These are phyloP conservation scores for Dipodomys spectabilis DNA, from an alignment of 2,113 vertebrate species.

Conservation along the genomic window DNA sequence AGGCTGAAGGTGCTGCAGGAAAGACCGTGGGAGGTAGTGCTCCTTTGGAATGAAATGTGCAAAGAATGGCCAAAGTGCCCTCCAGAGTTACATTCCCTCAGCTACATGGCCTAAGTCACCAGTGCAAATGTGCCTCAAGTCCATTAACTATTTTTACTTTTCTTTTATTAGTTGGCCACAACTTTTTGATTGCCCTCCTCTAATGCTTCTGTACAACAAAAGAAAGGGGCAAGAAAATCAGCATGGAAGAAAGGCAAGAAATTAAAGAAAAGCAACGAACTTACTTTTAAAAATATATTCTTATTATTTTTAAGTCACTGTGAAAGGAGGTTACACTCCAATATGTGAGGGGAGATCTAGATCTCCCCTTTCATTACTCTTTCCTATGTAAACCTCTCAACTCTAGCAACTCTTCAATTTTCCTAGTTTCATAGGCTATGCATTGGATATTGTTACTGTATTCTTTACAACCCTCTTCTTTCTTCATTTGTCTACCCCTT, in stretches of 20 bases:
- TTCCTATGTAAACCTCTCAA: too few species aligned
- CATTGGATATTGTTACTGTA: too few species aligned
- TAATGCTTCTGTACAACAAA: background rate
- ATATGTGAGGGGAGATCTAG: too few species aligned
- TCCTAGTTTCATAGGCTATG: too few species aligned
- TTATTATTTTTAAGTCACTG: too few species aligned
- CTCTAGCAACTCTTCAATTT: too few species aligned
- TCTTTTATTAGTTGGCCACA: background rate
- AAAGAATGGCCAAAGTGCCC: background rate
- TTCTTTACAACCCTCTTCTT: too few species aligned
- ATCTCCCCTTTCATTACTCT: too few species aligned
- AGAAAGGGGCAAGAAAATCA: background rate
- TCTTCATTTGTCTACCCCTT: too few species aligned
- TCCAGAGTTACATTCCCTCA: background rate
- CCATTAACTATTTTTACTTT: background rate
- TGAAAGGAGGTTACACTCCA: too few species aligned
- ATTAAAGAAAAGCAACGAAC: background rate
- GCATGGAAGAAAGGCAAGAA: background rate
- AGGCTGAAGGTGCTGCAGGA: background rate
- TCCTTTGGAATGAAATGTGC: accelerated
- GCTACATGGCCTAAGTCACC: background rate
- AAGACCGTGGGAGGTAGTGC: accelerated
- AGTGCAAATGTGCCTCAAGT: background rate
- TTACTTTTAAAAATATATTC: too few species aligned
- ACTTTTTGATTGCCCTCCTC: background rate